Conservation (phyloP, 2,888 invertebrate genomes). For the Drosophila greeni region DNA sequence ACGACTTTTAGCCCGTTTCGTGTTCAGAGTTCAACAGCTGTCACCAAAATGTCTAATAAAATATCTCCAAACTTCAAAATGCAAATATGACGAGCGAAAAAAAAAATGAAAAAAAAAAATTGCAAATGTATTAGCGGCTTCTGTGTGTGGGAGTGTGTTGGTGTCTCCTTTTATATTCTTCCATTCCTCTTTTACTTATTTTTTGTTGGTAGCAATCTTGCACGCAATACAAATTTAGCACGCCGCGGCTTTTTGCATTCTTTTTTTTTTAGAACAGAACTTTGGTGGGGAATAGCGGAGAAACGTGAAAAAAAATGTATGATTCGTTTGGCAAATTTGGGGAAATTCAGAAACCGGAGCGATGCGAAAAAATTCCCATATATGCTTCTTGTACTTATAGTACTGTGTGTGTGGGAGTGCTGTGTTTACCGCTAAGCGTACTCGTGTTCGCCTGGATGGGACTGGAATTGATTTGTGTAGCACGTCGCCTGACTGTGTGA, state of each 20-base stretch:
- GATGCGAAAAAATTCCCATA: conserved; percentile 9
- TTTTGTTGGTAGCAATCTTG: conserved; percentile 52
- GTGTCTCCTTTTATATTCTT: conserved; percentile 31
- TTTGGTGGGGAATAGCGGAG: not conserved
- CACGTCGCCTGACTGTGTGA: conserved; percentile 1
- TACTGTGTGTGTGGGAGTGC: conserved; percentile 31
- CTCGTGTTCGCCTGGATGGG: conserved; percentile 48
- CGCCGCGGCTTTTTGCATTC: conserved; percentile 55
- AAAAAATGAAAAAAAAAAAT: not conserved
- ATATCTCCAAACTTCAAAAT: conserved; percentile 14
- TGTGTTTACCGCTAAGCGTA: conserved; percentile 68
- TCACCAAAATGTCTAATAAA: conserved; percentile 34
- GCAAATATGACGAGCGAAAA: conserved; percentile 8
- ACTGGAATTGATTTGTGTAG: conserved; percentile 22
- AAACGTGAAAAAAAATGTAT: conserved; percentile 33
- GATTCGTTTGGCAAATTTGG: not conserved
- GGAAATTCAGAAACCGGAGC: conserved; percentile 5
- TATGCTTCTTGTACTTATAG: not conserved
- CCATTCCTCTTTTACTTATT: conserved; percentile 16
- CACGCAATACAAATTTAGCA: conserved; percentile 49
- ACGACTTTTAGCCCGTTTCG: conserved; percentile 4
- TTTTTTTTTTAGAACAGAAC: conserved; percentile 32
- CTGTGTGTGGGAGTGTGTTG: conserved; percentile 21
- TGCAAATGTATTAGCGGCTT: conserved; percentile 13
- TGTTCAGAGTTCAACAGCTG: conserved; percentile 38